Percentiles rank a stretch among this genome's conserved stretches.
Evolutionary conservation across 2,888 invertebrate genomes (phyloP).

Genomic region (Elysia crispata): DNA sequence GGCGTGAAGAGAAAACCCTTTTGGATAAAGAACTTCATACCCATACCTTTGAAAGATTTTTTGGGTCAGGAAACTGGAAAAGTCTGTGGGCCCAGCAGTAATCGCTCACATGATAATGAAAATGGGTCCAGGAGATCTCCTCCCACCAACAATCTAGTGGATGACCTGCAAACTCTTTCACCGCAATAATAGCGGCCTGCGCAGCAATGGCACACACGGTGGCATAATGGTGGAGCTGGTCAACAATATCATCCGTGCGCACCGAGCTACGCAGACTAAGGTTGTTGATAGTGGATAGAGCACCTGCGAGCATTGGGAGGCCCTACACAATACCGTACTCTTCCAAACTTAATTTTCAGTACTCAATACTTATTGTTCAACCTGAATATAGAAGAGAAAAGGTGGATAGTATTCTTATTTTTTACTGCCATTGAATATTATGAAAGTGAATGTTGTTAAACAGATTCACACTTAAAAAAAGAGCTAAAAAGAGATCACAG

Average conservation of each 20-base stretch:
- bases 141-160: constrained; percentile 49
- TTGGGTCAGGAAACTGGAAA: constrained; percentile 47
- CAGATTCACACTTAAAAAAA: too few relatives aligned
- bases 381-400: too few relatives aligned
- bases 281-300: constrained; percentile 23
- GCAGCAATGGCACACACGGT: constrained; percentile 50
- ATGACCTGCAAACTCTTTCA: constrained; percentile 47
- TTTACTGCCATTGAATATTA: too few relatives aligned
- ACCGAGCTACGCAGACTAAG: constrained; percentile 41
- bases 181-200: constrained; percentile 44
- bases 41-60: constrained; percentile 41
- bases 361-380: too few relatives aligned
- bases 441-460: too few relatives aligned
- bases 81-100: constrained; percentile 52
- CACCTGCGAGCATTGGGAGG: constrained; percentile 29
- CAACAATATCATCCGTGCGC: constrained; percentile 48
- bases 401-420: too few relatives aligned
- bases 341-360: too few relatives aligned
- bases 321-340: too few relatives aligned
- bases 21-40: too few relatives aligned
- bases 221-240: constrained; percentile 53
- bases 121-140: constrained; percentile 39
- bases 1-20: too few relatives aligned
- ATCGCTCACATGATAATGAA: constrained; percentile 49
- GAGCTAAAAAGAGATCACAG: too few relatives aligned